Evolutionary conservation across 2,888 invertebrate species (phyloP).

Genomic region (Phytoseiulus persimilis): DNA sequence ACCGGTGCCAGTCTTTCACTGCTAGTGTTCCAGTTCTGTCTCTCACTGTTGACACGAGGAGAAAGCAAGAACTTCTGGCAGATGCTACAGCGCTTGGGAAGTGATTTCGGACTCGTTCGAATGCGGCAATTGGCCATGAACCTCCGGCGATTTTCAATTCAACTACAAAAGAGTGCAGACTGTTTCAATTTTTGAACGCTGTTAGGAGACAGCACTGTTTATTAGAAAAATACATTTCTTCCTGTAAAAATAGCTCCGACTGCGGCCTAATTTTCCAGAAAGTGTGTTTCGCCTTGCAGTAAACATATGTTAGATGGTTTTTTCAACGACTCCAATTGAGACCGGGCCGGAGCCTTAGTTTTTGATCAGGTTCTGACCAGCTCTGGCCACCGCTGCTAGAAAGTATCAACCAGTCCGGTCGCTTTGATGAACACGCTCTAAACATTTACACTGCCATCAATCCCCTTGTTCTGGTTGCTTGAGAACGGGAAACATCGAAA

Average conservation of each 20-base stretch:
- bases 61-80: too few relatives aligned
- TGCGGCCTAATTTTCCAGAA: neutral
- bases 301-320: neutral
- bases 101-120: too few relatives aligned
- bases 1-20: too few relatives aligned
- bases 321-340: neutral
- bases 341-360: neutral
- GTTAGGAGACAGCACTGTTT: neutral
- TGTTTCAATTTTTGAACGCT: neutral
- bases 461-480: neutral
- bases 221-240: neutral
- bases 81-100: too few relatives aligned
- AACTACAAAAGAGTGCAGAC: neutral
- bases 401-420: neutral
- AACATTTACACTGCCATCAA: neutral
- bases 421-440: neutral
- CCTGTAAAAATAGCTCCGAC: neutral
- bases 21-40: too few relatives aligned
- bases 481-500: neutral
- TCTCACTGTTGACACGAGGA: too few relatives aligned
- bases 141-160: too few relatives aligned
- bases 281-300: neutral
- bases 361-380: neutral
- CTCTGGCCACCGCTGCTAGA: neutral
- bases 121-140: too few relatives aligned